A percentile compares a stretch with the other conserved stretches of the same genome.
Conservation (phyloP, 2,797 vertebrate species). For the Premnoplex brunnescens region DNA sequence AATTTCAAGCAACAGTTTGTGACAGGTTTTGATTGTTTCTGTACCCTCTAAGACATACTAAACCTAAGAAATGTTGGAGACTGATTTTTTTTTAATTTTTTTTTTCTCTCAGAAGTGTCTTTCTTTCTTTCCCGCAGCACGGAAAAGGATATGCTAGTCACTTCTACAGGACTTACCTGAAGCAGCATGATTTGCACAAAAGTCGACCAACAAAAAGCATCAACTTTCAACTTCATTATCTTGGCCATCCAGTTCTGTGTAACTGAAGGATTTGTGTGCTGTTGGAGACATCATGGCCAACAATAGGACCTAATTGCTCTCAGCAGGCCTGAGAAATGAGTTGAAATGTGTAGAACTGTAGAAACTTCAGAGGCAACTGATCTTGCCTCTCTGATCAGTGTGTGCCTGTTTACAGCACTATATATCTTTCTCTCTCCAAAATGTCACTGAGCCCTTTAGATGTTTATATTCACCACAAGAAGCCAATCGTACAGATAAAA, state of each 20-base stretch:
- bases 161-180: constrained; percentile 92
- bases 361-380: constrained; percentile 81
- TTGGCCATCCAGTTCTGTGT: constrained; percentile 85
- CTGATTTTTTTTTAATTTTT: neutral
- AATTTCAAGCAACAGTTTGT: neutral
- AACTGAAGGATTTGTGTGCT: constrained; percentile 82
- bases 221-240: constrained; percentile 89
- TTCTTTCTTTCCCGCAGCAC: constrained; percentile 87
- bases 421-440: constrained; percentile 86
- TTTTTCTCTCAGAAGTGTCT: constrained; percentile 72
- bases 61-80: constrained; percentile 22
- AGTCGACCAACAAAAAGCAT: constrained; percentile 89
- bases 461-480: constrained; percentile 90
- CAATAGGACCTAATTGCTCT: constrained; percentile 86
- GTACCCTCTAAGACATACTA: constrained; percentile 15
- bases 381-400: constrained; percentile 86
- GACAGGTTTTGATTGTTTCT: constrained; percentile 36
- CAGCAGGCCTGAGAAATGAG: constrained; percentile 96
- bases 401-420: constrained; percentile 99
- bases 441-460: constrained; percentile 96
- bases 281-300: constrained; percentile 81
- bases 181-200: constrained; percentile 93
- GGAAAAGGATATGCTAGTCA: constrained; percentile 99
- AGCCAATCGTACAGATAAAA: constrained; percentile 92
- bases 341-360: constrained; percentile 85